These are phyloP conservation scores for Stenichneumon culpator DNA, from an alignment of 2,888 invertebrate genomes.

Conservation along the genomic window DNA sequence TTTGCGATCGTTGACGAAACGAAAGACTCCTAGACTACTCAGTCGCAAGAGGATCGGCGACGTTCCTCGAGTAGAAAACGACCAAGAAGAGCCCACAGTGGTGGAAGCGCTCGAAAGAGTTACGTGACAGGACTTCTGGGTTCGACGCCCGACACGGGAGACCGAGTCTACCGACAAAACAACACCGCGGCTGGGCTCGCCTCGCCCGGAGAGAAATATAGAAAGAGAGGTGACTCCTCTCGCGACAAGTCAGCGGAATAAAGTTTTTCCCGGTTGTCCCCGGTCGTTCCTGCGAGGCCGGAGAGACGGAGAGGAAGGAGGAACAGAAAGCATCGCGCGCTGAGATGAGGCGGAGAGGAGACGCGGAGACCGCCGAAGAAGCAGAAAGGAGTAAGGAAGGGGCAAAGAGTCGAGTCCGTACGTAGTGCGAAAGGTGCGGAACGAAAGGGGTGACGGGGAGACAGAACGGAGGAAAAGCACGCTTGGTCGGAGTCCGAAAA, in stretches of 20 bases:
- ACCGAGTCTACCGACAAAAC: slow-evolving; percentile 76
- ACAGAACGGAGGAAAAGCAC: slow-evolving; percentile 18
- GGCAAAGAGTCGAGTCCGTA: neutral
- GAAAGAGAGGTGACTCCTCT: slow-evolving; percentile 45
- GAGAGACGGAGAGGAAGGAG: slow-evolving; percentile 47
- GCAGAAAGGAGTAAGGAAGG: slow-evolving; percentile 17
- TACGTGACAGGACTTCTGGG: slow-evolving; percentile 74
- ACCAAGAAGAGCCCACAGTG: neutral
- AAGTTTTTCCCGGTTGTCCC: slow-evolving; percentile 76
- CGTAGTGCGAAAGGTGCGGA: slow-evolving; percentile 16
- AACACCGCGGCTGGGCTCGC: slow-evolving; percentile 71
- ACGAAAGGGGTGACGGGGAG: slow-evolving; percentile 14
- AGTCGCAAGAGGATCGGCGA: neutral
- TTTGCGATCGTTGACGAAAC: neutral
- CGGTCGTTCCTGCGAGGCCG: slow-evolving; percentile 23
- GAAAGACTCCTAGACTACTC: neutral
- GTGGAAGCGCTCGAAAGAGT: slow-evolving; percentile 67
- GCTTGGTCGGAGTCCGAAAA: slow-evolving; percentile 77
- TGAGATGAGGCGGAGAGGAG: slow-evolving; percentile 9
- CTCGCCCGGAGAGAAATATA: slow-evolving; percentile 52
- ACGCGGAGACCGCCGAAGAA: slow-evolving; percentile 27
- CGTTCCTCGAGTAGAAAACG: slow-evolving; percentile 2
- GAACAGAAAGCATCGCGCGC: slow-evolving; percentile 4
- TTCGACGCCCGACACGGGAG: slow-evolving; percentile 73
- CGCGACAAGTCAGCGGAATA: slow-evolving; percentile 81